Percentiles rank a stretch among this genome's conserved stretches.
These are phyloP conservation scores for Diarsia brunnea DNA, from an alignment of 2,888 invertebrate species.

Conservation along the genomic window DNA sequence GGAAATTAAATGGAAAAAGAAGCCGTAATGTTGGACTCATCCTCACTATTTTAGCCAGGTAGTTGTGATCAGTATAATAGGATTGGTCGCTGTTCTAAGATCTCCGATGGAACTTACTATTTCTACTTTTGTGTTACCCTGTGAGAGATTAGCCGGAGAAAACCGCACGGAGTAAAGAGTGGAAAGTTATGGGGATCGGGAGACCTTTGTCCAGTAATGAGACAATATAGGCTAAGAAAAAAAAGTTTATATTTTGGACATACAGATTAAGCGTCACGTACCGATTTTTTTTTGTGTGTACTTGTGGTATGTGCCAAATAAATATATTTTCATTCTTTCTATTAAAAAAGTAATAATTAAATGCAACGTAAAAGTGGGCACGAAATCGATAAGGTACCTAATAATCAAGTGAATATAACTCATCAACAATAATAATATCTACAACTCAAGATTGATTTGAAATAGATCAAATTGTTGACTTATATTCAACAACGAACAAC, in stretches of 20 bases:
- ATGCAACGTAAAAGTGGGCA: neutral
- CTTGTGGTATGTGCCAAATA: no score
- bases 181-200: no score
- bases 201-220: no score
- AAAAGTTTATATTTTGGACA: neutral
- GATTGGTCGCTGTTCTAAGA: neutral
- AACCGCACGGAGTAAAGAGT: no score
- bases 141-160: no score
- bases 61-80: neutral
- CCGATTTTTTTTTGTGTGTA: no score
- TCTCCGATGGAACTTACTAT: neutral
- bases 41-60: neutral
- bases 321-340: no score
- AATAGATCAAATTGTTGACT: neutral
- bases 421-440: neutral
- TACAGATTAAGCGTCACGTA: neutral
- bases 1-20: neutral
- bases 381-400: neutral
- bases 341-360: neutral
- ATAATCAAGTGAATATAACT: neutral
- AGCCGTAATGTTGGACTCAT: neutral
- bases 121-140: neutral
- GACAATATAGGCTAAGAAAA: no score
- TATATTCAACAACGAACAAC: conserved; percentile 11
- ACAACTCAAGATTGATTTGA: conserved; percentile 7